Base-by-base conservation (phyloP, 2,113 vertebrate species). In the Archilochus colubris region DNA sequence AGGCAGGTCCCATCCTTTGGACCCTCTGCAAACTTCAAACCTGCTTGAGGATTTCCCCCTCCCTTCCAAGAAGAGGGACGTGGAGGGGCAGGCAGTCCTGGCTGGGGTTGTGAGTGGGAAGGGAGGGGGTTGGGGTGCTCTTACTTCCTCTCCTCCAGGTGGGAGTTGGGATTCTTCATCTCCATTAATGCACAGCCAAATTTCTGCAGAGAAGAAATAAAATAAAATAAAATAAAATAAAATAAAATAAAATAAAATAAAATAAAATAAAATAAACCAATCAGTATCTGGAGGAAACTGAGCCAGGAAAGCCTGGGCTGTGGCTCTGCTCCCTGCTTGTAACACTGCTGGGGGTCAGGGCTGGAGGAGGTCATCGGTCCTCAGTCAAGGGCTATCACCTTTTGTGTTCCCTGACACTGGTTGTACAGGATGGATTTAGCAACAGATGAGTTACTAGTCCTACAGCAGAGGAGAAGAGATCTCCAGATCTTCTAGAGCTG, bases 151-250 rank as follows among this genome's bases (percentile, higher is more conserved):
- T 99, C 99, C 94, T 99, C 99, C 50, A 98, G 97, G 95, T 98
- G 97, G 63, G 99, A 98, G 79, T 99, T 99, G 62, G 99, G 99
- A 86, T 99, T 99, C 69, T 98, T 98, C 98, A 99, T 99, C 94
- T 99, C 99, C 99, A 99, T 99, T 82, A 99, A 94, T 0, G 98
- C 99, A 0, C 98, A 98, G 96, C 99, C 99, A 54, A 99, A 99
- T 98, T 99, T 99, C 99, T 99, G 48, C 17, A 92, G 72, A 23
- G 28, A n/a, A 25, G 31, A 77, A 31, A 69, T 48, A 10, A 19
- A 2, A 33, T 40, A 12, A 40, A 40, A 40, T 40, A 12, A 40
- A 40, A 40, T 40, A 12, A 40, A 40, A 40, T 40, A 12, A 40
- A 40, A 40, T 40, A 12, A 40, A 40, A 40, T 40, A 12, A 40